Conservation (phyloP, 2,113 vertebrate species). For the Gallinago paraguaiae region DNA sequence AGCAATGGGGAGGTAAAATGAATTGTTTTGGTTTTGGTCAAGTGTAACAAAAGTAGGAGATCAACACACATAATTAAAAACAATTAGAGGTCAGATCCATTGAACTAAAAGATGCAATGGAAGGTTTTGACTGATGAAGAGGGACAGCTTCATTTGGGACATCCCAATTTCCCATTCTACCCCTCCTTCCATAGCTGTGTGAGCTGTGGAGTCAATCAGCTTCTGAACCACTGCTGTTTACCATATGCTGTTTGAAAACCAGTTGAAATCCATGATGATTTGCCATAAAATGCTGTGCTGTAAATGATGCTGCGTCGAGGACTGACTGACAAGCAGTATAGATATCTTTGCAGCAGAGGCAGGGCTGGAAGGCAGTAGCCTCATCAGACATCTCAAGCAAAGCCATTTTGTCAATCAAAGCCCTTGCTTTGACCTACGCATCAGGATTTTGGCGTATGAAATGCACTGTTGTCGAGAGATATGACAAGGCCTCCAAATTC, state of each 20-base stretch:
- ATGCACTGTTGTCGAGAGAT: neutral
- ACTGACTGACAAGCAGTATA: neutral
- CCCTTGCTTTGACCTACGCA: neutral
- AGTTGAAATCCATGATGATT: neutral
- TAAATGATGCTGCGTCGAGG: neutral
- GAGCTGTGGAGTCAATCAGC: neutral
- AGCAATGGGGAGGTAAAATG: neutral
- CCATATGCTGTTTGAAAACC: neutral
- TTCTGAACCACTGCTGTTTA: neutral
- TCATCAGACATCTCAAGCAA: neutral
- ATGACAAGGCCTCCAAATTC: neutral
- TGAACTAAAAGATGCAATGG: neutral
- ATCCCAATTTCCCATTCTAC: neutral
- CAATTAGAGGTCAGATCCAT: neutral
- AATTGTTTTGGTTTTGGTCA: neutral
- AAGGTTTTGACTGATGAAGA: neutral
- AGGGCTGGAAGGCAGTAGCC: neutral
- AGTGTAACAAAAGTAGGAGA: neutral
- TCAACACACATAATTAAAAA: neutral
- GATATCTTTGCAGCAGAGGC: neutral
- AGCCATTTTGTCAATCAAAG: slow-evolving; percentile 40
- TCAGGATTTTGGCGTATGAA: neutral
- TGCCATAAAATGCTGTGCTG: neutral
- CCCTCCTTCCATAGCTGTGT: neutral
- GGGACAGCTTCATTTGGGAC: neutral